Percentiles rank a stretch among this genome's conserved stretches.
These are phyloP conservation scores for Rallus crepitans DNA, from an alignment of 2,797 vertebrate species.

Conservation along the genomic window DNA sequence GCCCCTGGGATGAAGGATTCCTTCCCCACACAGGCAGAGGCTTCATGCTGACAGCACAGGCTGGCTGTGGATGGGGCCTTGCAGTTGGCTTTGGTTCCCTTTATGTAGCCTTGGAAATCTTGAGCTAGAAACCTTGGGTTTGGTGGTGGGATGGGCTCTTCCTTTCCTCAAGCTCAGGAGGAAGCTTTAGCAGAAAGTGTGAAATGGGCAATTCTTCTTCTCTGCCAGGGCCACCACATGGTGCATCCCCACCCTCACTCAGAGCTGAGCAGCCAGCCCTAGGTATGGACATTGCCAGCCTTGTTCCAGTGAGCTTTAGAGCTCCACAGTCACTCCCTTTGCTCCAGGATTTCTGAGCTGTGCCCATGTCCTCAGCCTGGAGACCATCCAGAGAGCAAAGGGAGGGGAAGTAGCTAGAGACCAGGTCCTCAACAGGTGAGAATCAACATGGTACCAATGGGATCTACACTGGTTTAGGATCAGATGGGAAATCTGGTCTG, in stretches of 20 bases:
- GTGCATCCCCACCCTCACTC: not conserved
- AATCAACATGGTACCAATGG: not conserved
- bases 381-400: not conserved
- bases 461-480: not conserved
- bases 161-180: not conserved
- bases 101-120: not conserved
- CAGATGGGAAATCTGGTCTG: not conserved
- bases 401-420: not conserved
- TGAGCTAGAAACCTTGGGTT: not conserved
- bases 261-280: not conserved
- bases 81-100: not conserved
- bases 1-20: not conserved
- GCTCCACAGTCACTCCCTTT: not conserved
- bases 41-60: not conserved
- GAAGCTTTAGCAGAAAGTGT: not conserved
- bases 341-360: not conserved
- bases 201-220: not conserved
- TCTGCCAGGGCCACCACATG: not conserved
- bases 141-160: not conserved
- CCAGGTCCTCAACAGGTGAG: not conserved
- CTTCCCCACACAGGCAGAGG: fast-evolving
- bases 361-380: not conserved
- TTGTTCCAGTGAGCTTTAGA: not conserved
- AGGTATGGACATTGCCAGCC: not conserved
- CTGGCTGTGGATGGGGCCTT: not conserved